Evolutionary conservation across 2,113 vertebrate genomes (phyloP), one percentile per base, ranked within the genome.

Genomic region (Pseudorhombus dupliciocellatus): DNA sequence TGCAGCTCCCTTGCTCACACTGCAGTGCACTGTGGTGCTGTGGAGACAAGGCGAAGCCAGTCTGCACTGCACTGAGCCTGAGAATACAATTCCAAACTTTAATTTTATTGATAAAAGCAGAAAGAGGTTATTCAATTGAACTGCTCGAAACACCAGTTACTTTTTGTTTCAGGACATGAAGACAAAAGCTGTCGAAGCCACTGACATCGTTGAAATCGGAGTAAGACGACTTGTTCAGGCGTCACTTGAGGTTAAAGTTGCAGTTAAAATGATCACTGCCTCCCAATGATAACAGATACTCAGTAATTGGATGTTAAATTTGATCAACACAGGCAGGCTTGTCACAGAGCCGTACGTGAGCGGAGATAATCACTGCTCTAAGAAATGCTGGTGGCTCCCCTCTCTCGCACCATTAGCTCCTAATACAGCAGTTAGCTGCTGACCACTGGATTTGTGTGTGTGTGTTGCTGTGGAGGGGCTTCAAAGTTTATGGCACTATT

Each of bases 381-480:
- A 59, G 54, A 82, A 78, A 26, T 31, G 65, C 30, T 1, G 10
- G 25, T 46, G 51, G 48, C 50, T 81, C 40, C 51, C 8, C 34
- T 68, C 62, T 67, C 71, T 71, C n/a, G 37, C 57, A 62, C 73
- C 75, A 84, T 88, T 79, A 76, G 68, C 69, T 73, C 42, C 42
- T 58, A 79, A 84, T 56, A 61, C 63, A 70, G 30, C 71, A 37
- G 66, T 73, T 75, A 72, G 72, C 78, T 50, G 30, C 69, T 73
- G 77, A 52, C 21, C 59, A 69, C 51, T 65, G 59, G 26, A 68
- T 61, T 66, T 58, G 18, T 48, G 57, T 61, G 55, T 63, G 54
- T 71, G 54, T 56, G 53, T 69, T 34, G 34, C 14, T 46, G 18
- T 44, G 28, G 40, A 59, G 42, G 51, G 30, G 22, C 5, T 70